These are phyloP conservation scores for Drosophila jambulina DNA, from an alignment of 1,140 invertebrate genomes.

Conservation along the genomic window DNA sequence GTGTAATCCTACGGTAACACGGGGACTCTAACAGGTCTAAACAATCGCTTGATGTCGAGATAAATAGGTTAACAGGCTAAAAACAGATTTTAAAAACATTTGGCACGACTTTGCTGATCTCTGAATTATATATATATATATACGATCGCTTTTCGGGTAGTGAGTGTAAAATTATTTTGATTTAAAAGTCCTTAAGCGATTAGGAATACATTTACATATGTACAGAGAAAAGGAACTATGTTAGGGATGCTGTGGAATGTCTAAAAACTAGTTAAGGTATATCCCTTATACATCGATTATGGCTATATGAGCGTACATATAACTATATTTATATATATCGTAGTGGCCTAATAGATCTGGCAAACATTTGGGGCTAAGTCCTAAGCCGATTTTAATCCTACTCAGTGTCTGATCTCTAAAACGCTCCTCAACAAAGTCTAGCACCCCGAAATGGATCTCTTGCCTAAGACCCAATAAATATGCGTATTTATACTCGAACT, in stretches of 20 bases:
- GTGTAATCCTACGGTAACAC: slow-evolving; percentile 22
- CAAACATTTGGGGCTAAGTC: slow-evolving; percentile 13
- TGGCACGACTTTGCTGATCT: slow-evolving; percentile 49
- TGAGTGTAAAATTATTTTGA: slow-evolving; percentile 53
- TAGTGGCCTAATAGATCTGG: slow-evolving; percentile 33
- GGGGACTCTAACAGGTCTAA: slow-evolving; percentile 25
- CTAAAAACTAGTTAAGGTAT: slow-evolving; percentile 33
- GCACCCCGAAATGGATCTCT: slow-evolving; percentile 39
- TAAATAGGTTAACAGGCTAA: slow-evolving; percentile 56
- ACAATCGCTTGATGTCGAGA: slow-evolving; percentile 38
- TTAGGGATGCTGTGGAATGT: slow-evolving; percentile 30
- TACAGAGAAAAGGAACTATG: slow-evolving; percentile 56
- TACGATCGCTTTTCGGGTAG: slow-evolving; percentile 8
- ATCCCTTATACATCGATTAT: slow-evolving; percentile 28
- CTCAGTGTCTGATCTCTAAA: slow-evolving; percentile 54
- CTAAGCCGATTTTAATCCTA: slow-evolving; percentile 30
- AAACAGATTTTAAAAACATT: slow-evolving; percentile 67
- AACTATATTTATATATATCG: slow-evolving; percentile 1
- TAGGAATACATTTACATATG: slow-evolving; percentile 63
- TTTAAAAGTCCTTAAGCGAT: slow-evolving; percentile 48
- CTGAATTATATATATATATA: slow-evolving; percentile 29
- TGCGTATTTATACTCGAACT: slow-evolving; percentile 41
- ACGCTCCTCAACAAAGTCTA: slow-evolving; percentile 24
- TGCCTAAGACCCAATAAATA: slow-evolving; percentile 13
- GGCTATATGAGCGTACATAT: slow-evolving; percentile 17